Conservation (phyloP, 2,888 invertebrate genomes). For the Ceramica pisi region DNA sequence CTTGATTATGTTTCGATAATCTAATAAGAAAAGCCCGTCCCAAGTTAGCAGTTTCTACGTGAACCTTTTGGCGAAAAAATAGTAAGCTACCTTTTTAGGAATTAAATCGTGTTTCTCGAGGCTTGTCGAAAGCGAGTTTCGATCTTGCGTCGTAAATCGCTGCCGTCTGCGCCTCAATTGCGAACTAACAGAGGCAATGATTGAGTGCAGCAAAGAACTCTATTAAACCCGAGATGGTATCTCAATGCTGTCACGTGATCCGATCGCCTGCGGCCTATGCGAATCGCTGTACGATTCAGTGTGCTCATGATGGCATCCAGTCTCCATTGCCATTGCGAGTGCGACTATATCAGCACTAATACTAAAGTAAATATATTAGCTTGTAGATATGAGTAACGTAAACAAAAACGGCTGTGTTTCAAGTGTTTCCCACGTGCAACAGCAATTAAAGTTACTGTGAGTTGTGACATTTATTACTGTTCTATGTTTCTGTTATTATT, state of each 20-base stretch:
- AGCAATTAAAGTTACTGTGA: constrained; percentile 27
- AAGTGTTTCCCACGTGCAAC: constrained; percentile 36
- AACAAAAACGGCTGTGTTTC: constrained; percentile 38
- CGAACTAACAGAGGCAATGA: constrained; percentile 77
- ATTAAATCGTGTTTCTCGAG: constrained; percentile 35
- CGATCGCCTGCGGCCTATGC: constrained; percentile 79
- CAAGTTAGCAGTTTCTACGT: constrained; percentile 18
- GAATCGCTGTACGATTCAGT: constrained; percentile 70
- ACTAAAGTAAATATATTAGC: constrained; percentile 23
- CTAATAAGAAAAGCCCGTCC: constrained; percentile 35
- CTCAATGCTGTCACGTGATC: constrained; percentile 84
- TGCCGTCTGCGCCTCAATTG: constrained; percentile 70
- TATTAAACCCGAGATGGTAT: constrained; percentile 85
- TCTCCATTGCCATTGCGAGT: constrained; percentile 62
- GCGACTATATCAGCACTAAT: neutral
- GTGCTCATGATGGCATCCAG: constrained; percentile 63
- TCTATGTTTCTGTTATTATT: constrained; percentile 13
- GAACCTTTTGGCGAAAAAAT: constrained; percentile 35
- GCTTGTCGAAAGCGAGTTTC: constrained; percentile 34
- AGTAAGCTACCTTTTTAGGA: constrained; percentile 23
- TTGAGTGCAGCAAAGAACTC: constrained; percentile 86
- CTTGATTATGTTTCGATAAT: constrained; percentile 45
- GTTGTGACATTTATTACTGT: constrained; percentile 40
- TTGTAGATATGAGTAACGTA: constrained; percentile 29
- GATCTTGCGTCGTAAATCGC: constrained; percentile 57